Conservation (phyloP, 2,888 invertebrate genomes). For the Colletes collaris region DNA sequence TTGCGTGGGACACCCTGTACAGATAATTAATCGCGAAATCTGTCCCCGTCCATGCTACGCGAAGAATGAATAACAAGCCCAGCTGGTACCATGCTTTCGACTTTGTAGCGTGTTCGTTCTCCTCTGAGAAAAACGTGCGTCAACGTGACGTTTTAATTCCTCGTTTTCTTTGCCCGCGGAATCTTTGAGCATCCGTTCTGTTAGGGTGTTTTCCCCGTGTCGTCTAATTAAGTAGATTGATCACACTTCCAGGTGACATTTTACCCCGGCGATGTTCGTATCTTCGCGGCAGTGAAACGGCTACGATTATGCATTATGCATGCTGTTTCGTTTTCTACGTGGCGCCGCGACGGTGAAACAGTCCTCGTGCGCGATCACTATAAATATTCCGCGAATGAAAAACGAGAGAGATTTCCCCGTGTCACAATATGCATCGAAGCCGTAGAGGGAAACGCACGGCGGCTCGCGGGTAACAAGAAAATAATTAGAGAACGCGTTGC, state of each 20-base stretch:
- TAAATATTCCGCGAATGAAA: slow-evolving; percentile 63
- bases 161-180: not conserved
- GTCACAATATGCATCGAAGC: slow-evolving; percentile 39
- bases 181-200: not conserved
- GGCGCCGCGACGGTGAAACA: slow-evolving; percentile 16
- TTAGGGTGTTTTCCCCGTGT: not conserved
- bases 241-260: slow-evolving; percentile 38
- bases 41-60: no score
- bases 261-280: slow-evolving; percentile 30
- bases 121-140: not conserved
- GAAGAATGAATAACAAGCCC: not conserved
- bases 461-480: slow-evolving; percentile 69
- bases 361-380: slow-evolving; percentile 21
- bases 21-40: no score
- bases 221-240: slow-evolving; percentile 43
- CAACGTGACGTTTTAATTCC: slow-evolving; percentile 27
- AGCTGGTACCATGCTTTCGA: not conserved
- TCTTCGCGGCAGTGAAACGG: slow-evolving; percentile 37
- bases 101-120: not conserved
- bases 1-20: no score
- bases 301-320: slow-evolving; percentile 48
- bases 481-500: slow-evolving; percentile 79
- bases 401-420: slow-evolving; percentile 60
- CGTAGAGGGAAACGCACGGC: slow-evolving; percentile 34
- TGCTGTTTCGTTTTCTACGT: slow-evolving; percentile 47